phyloP scores from a whole-genome alignment of 2,888 invertebrate species.

The Lissonota sp. region DNA sequence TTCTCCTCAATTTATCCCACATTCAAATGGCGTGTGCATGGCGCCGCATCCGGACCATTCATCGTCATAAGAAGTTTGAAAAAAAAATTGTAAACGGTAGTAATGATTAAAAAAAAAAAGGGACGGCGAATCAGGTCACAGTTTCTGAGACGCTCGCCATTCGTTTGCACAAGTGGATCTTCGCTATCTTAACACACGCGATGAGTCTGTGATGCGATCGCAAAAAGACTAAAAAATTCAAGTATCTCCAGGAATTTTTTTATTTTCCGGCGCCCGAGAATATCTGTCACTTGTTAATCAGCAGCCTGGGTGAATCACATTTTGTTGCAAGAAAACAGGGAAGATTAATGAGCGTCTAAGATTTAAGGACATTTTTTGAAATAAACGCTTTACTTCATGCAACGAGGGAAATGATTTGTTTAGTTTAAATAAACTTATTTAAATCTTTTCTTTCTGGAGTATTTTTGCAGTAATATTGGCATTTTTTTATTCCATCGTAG shows the following conservation, averaged over 20 bases:
- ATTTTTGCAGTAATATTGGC: not conserved
- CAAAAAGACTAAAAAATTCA: constrained; percentile 30
- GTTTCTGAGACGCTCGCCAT: constrained; percentile 43
- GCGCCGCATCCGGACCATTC: constrained; percentile 48
- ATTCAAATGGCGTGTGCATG: constrained; percentile 28
- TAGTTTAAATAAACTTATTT: too few relatives aligned
- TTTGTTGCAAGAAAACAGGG: not conserved
- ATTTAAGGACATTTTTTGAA: too few relatives aligned
- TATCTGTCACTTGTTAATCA: constrained; percentile 33
- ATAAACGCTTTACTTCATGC: too few relatives aligned
- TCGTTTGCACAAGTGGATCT: constrained; percentile 54
- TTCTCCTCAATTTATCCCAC: constrained; percentile 30
- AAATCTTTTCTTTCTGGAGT: not conserved
- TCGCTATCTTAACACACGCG: constrained; percentile 25
- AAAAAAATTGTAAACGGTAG: constrained; percentile 40
- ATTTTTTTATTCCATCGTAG: too few relatives aligned
- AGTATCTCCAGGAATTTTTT: constrained; percentile 38
- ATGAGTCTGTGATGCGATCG: not conserved
- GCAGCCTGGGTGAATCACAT: not conserved
- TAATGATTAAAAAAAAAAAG: constrained; percentile 46
- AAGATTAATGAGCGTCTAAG: not conserved
- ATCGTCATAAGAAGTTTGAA: constrained; percentile 18
- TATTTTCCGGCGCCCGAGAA: constrained; percentile 41
- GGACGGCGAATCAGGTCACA: constrained; percentile 55
- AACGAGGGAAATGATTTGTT: too few relatives aligned